phyloP scores from a whole-genome alignment of 2,888 invertebrate genomes.

The Caenorhabditis macrosperma region DNA sequence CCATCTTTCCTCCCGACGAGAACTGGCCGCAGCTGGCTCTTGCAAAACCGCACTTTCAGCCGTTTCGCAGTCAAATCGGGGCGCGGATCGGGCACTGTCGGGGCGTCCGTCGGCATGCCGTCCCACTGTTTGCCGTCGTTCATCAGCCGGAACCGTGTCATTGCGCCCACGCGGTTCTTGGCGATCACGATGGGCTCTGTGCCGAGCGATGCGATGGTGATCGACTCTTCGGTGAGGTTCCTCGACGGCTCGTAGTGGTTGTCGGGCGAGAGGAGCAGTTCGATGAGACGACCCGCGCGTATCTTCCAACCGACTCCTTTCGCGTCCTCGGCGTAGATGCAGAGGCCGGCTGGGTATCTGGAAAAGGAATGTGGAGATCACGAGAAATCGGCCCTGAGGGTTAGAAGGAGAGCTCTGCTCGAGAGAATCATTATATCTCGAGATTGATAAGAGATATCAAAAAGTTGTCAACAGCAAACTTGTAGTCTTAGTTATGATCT shows the following conservation, averaged over 20 bases:
- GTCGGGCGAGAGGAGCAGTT: neutral
- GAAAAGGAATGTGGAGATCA: neutral
- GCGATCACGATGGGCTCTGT: neutral
- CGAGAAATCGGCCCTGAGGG: no score
- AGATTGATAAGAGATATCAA: no score
- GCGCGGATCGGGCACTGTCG: neutral
- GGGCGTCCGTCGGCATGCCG: neutral
- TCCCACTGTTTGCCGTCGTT: neutral
- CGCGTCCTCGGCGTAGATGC: neutral
- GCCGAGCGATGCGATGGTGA: neutral
- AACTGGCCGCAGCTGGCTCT: neutral
- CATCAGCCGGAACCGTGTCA: neutral
- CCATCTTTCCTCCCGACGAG: neutral
- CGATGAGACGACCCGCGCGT: neutral
- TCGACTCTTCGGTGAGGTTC: neutral
- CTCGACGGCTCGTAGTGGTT: neutral
- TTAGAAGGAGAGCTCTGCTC: no score
- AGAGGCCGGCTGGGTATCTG: neutral
- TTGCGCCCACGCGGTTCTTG: neutral
- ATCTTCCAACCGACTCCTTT: neutral
- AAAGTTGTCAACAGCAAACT: no score
- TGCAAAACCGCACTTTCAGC: neutral
- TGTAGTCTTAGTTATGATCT: no score
- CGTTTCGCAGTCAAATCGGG: neutral
- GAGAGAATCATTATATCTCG: no score